Conservation (phyloP, 1,140 invertebrate species). For the Halesus radiatus region DNA sequence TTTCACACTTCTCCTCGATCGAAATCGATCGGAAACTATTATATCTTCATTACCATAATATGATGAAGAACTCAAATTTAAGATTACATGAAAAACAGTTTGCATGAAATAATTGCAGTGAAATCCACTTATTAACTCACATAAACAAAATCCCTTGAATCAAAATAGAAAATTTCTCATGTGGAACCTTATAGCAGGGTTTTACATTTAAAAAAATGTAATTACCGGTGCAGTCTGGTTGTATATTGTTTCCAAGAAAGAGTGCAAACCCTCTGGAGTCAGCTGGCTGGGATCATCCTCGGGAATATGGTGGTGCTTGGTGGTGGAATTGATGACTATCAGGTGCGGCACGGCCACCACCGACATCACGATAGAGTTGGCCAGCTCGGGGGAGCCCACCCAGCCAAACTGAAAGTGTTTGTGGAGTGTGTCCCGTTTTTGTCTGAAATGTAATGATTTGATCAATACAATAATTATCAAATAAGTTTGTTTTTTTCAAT, state of each 20-base stretch:
- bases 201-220: constrained; percentile 20
- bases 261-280: constrained; percentile 82
- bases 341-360: constrained; percentile 87
- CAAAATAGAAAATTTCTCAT: too few relatives aligned
- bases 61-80: too few relatives aligned
- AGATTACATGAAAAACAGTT: too few relatives aligned
- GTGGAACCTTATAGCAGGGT: too few relatives aligned
- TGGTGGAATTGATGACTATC: constrained; percentile 90
- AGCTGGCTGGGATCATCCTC: constrained; percentile 86
- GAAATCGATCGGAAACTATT: too few relatives aligned
- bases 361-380: constrained; percentile 92
- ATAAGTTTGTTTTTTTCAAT: too few relatives aligned
- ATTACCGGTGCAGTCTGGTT: constrained; percentile 81
- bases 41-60: too few relatives aligned
- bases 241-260: constrained; percentile 83
- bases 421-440: constrained; percentile 84
- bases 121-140: too few relatives aligned
- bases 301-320: constrained; percentile 91
- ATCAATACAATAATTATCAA: too few relatives aligned
- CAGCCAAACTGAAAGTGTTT: constrained; percentile 93
- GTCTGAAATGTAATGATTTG: constrained; percentile 63
- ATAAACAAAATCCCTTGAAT: too few relatives aligned
- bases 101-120: too few relatives aligned
- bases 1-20: too few relatives aligned
- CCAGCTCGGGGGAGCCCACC: constrained; percentile 87